Evolutionary conservation across 1,140 invertebrate genomes (phyloP).

Genomic region (Apis laboriosa): DNA sequence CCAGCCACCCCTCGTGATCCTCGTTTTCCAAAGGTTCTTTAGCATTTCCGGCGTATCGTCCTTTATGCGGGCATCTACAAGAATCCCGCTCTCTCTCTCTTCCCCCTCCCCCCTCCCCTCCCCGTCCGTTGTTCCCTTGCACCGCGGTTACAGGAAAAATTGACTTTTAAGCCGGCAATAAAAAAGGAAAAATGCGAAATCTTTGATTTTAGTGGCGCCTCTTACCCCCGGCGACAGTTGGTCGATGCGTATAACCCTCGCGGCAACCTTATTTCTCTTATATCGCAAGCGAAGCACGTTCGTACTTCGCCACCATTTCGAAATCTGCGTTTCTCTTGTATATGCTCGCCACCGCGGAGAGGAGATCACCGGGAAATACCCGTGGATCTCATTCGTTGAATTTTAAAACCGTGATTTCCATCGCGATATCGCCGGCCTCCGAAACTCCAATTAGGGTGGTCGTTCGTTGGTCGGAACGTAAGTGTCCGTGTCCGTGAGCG

Average conservation of each 20-base stretch:
- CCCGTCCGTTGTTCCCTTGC: background rate
- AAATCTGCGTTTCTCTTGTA: slow-evolving; percentile 55
- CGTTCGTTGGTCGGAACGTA: too few species aligned
- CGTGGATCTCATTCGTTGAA: slow-evolving; percentile 65
- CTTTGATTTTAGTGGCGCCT: slow-evolving; percentile 70
- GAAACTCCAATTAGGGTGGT: too few species aligned
- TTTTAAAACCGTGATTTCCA: slow-evolving; percentile 52
- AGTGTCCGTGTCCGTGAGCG: too few species aligned
- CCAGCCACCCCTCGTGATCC: slow-evolving; percentile 43
- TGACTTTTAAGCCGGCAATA: slow-evolving; percentile 81
- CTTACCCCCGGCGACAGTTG: slow-evolving; percentile 74
- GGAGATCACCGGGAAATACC: slow-evolving; percentile 70
- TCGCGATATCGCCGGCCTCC: background rate
- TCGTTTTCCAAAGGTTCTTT: slow-evolving; percentile 56
- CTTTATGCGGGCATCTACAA: slow-evolving; percentile 54
- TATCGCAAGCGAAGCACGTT: slow-evolving; percentile 78
- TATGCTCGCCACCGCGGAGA: slow-evolving; percentile 46
- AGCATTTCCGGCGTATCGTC: slow-evolving; percentile 64
- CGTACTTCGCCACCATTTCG: slow-evolving; percentile 64
- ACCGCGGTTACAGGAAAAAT: slow-evolving; percentile 68
- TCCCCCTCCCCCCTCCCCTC: background rate
- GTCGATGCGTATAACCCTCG: slow-evolving; percentile 75
- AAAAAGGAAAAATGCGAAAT: slow-evolving; percentile 77
- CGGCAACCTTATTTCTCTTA: slow-evolving; percentile 72
- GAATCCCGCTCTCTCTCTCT: too few species aligned